A percentile compares a stretch with the other conserved stretches of the same genome.
These are phyloP conservation scores for Acronicta psi DNA, from an alignment of 2,888 invertebrate species.

Conservation along the genomic window DNA sequence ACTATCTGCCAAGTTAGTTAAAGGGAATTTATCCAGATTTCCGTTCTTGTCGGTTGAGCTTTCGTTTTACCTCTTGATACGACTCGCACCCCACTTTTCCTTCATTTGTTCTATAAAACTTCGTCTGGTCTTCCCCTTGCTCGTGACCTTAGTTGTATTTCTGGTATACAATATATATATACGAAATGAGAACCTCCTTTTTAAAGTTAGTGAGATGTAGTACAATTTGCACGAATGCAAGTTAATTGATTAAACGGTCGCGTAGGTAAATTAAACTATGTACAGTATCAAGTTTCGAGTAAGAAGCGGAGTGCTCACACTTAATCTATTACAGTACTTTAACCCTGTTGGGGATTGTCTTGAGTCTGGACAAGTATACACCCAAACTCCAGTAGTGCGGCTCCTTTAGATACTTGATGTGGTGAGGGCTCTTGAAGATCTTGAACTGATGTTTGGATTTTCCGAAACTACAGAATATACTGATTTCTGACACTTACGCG, in stretches of 20 bases:
- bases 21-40: no score
- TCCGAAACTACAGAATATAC: not conserved
- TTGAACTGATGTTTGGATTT: not conserved
- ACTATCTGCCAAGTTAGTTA: no score
- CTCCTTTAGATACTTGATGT: conserved; percentile 10
- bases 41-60: no score
- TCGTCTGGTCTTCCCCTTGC: no score
- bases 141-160: no score
- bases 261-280: conserved; percentile 12
- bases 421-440: not conserved
- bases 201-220: no score
- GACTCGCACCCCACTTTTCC: no score
- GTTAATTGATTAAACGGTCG: conserved; percentile 6
- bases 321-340: conserved; percentile 19
- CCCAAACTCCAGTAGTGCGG: conserved; percentile 15
- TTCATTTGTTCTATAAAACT: no score
- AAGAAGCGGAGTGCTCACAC: conserved; percentile 22
- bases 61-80: no score
- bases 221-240: not conserved
- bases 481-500: no score
- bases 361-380: conserved; percentile 14
- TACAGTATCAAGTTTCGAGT: conserved; percentile 18
- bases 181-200: no score
- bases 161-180: not conserved
- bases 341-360: conserved; percentile 24